These are phyloP conservation scores for Aplysina aerophoba DNA, from an alignment of 37 sponge, comb jelly and placozoan genomes.

Conservation along the genomic window DNA sequence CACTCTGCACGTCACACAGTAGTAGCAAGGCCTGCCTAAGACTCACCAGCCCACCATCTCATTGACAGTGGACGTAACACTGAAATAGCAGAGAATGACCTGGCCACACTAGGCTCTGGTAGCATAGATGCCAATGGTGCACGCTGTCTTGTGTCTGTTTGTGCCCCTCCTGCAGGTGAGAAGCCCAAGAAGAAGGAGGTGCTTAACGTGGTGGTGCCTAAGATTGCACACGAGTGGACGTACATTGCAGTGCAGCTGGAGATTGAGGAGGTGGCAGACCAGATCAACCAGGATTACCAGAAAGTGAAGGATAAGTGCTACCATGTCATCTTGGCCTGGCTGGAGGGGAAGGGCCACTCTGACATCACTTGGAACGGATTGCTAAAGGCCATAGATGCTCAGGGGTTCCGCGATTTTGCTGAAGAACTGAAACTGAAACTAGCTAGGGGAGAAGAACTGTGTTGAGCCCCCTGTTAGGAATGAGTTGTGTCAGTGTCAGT, in stretches of 20 bases:
- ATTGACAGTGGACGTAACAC: too few species aligned
- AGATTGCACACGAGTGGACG: background rate
- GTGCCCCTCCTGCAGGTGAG: background rate
- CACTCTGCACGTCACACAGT: too few species aligned
- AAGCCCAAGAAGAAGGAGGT: background rate
- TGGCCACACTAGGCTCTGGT: too few species aligned
- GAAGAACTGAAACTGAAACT: background rate
- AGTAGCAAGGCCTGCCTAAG: too few species aligned
- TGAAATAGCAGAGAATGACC: too few species aligned
- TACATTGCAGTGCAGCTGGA: background rate
- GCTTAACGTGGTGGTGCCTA: background rate
- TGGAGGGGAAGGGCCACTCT: constrained; percentile 4
- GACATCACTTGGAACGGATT: constrained; percentile 15
- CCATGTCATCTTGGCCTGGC: constrained; percentile 16
- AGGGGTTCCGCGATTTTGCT: constrained; percentile 6
- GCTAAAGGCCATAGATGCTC: background rate
- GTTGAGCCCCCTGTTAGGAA: too few species aligned
- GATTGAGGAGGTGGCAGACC: background rate
- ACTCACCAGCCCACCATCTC: too few species aligned
- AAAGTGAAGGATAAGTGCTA: background rate
- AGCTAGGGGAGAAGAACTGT: background rate
- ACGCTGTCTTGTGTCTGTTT: background rate
- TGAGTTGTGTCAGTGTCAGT: too few species aligned
- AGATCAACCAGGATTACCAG: constrained; percentile 2
- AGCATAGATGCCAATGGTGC: background rate